Conservation (phyloP, 1,140 invertebrate genomes). For the Cecropterus lyciades region DNA sequence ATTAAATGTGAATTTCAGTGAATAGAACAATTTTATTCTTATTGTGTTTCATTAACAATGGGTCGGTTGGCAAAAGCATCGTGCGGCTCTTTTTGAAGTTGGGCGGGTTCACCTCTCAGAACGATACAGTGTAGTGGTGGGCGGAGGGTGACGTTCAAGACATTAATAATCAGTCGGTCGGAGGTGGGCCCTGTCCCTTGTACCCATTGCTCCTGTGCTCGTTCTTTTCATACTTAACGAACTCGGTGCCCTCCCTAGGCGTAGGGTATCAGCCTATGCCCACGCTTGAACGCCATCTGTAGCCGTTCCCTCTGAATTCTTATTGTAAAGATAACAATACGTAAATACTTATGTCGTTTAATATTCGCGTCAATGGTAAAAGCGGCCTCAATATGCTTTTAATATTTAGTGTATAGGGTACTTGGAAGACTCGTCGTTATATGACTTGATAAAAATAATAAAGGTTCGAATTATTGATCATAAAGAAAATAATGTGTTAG, state of each 20-base stretch:
- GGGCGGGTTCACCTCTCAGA: constrained; percentile 40
- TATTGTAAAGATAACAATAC: constrained; percentile 14
- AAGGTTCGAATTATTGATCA: constrained; percentile 1
- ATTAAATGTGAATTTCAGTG: constrained; percentile 62
- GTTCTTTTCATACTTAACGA: constrained; percentile 28
- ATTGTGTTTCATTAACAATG: constrained; percentile 71
- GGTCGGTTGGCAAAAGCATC: constrained; percentile 54
- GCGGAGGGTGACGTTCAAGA: constrained; percentile 41
- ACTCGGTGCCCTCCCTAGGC: background rate
- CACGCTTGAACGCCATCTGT: constrained; percentile 15
- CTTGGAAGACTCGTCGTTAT: background rate
- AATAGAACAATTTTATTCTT: constrained; percentile 66
- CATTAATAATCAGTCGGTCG: constrained; percentile 48
- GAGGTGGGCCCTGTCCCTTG: constrained; percentile 23
- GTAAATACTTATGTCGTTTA: background rate
- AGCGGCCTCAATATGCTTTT: background rate
- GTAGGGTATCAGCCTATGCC: constrained; percentile 9
- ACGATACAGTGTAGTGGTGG: constrained; percentile 48
- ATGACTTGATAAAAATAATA: constrained; percentile 1
- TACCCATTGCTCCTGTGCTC: constrained; percentile 15
- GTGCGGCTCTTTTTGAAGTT: constrained; percentile 50
- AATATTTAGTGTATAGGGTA: constrained; percentile 4
- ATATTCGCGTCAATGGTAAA: background rate
- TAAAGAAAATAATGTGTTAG: constrained; percentile 12
- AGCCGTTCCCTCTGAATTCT: constrained; percentile 16